Evolutionary conservation across 2,113 vertebrate species (phyloP).

Genomic region (Hydrolagus affinis): DNA sequence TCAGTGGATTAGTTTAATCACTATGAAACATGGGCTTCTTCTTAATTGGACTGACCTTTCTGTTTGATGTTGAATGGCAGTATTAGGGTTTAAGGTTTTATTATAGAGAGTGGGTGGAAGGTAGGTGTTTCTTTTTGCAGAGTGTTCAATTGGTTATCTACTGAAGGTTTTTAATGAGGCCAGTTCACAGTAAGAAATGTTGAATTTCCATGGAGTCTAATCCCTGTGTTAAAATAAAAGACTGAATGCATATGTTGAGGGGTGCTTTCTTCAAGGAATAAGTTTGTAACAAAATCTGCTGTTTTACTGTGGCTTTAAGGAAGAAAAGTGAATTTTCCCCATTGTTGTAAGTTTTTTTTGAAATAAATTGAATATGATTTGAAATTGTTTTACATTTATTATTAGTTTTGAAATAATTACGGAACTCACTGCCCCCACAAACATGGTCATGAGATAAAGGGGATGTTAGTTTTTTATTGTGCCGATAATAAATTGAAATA

Average conservation of each 20-base stretch:
- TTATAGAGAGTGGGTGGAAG: slow-evolving; percentile 9
- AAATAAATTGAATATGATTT: no score
- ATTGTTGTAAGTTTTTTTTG: no score
- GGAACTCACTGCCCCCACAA: no score
- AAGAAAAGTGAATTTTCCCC: no score
- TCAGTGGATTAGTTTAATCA: not conserved
- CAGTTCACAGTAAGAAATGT: slow-evolving; percentile 13
- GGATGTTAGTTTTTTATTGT: no score
- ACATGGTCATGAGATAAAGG: no score
- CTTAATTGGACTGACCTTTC: slow-evolving; percentile 23
- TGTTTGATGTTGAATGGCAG: slow-evolving; percentile 3
- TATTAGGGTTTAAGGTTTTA: not conserved
- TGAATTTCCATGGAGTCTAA: not conserved
- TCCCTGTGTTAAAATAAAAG: not conserved
- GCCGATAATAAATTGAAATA: no score
- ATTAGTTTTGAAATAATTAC: no score
- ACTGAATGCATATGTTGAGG: not conserved
- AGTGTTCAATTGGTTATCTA: not conserved
- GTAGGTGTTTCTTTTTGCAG: not conserved
- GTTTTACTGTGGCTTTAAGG: no score
- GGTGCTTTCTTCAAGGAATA: not conserved
- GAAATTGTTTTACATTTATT: no score
- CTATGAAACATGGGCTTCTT: slow-evolving; percentile 12
- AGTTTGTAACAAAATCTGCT: not conserved
- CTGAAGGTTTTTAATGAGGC: slow-evolving; percentile 9